Evolutionary conservation across 2,888 invertebrate species (phyloP), one percentile per base, ranked within the genome.

Genomic region (Zygothrica quintamaculata): DNA sequence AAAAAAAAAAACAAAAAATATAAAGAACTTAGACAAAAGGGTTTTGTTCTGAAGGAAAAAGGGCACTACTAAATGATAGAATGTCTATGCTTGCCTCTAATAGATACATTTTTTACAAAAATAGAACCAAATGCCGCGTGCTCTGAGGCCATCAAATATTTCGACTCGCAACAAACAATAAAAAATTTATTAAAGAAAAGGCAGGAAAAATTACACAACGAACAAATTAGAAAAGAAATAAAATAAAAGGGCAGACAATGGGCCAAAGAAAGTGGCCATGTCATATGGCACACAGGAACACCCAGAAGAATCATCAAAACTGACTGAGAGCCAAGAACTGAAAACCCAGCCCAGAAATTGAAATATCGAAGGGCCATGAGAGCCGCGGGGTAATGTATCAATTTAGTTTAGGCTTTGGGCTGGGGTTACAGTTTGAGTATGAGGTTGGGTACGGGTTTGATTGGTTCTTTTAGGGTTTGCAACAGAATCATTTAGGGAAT

Each of bases 151-250:
- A 86, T 84, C 80, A 86, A 59, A 71, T 61, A 61, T 64, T 65
- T 71, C 16, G 51, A 64, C 37, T 60, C 36, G 52, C 40, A 87
- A 78, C 75, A 88, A 88, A 88, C 81, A 88, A 80, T 82, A 85
- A 78, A 74, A 85, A 78, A 82, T 81, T 77, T 84, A 78, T 80
- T 84, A 88, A 81, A 85, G 80, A 81, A 77, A 26, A 80, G 69
- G 75, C 78, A 61, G 40, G 62, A 64, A 65, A 81, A 79, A 81
- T 78, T 78, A 78, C 75, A 72, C 75, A 78, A 74, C 62, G 77
- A 55, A 80, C 80, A 80, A 85, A 81, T 84, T 86, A 84, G 76
- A 70, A 70, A 60, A 59, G 40, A 66, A 47, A 66, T 51, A 58
- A 37, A 55, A 52, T 48, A 33, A 36, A 37, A 29, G 50, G 43